phyloP scores from a whole-genome alignment of 2,113 vertebrate genomes.

The Coryphaenoides rupestris region DNA sequence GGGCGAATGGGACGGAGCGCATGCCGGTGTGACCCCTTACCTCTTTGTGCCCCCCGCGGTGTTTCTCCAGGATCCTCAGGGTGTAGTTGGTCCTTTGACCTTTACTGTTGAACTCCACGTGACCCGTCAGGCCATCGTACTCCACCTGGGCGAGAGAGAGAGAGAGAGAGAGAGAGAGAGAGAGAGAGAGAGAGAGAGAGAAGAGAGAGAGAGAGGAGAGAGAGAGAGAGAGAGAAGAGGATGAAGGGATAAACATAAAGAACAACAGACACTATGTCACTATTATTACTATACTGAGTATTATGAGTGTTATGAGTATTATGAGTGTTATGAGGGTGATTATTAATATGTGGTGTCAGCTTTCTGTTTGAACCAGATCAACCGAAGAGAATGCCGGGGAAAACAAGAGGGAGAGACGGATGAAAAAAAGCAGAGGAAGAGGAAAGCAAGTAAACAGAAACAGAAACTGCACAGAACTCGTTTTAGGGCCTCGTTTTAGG shows the following conservation, averaged over 20 bases:
- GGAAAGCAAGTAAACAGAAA: not conserved
- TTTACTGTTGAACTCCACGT: conserved; percentile 94
- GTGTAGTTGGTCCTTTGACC: conserved; percentile 94
- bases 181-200: conserved; percentile 12
- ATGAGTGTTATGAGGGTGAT: no score
- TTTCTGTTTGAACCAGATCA: not conserved
- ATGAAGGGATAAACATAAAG: conserved; percentile 15
- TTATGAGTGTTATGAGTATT: no score
- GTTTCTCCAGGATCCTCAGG: conserved; percentile 86
- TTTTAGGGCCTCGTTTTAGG: no score
- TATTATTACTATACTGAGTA: not conserved
- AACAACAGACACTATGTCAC: not conserved
- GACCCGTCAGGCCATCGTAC: conserved; percentile 89
- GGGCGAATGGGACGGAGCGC: conserved; percentile 11
- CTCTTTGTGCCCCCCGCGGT: conserved; percentile 84
- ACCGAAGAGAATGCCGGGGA: not conserved
- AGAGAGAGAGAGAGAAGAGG: conserved; percentile 11
- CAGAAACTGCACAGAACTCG: no score
- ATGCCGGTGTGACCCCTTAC: conserved; percentile 58
- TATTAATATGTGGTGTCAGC: no score
- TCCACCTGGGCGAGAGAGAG: conserved; percentile 78
- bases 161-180: no score
- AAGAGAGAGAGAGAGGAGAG: conserved; percentile 15
- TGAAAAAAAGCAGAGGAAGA: not conserved
- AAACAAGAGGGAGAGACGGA: not conserved